A percentile compares a stretch with the other conserved stretches of the same genome.
Conservation (phyloP, 2,888 invertebrate genomes). For the Lymantria monacha region DNA sequence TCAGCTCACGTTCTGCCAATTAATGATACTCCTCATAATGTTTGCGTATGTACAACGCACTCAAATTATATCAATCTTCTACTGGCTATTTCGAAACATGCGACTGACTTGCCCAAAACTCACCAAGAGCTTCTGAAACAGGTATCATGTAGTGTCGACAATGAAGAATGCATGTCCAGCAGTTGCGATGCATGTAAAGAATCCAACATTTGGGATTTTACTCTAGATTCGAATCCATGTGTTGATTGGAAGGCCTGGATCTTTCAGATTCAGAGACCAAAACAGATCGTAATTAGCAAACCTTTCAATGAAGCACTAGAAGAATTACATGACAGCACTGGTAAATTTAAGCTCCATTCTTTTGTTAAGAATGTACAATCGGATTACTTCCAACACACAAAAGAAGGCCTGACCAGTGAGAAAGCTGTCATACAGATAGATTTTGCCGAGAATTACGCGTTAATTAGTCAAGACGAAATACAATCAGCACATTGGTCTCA, state of each 20-base stretch:
- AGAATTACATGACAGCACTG: constrained; percentile 2
- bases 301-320: background rate
- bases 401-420: too few species aligned
- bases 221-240: constrained; percentile 18
- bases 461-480: too few species aligned
- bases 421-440: too few species aligned
- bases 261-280: too few species aligned
- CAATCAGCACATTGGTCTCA: too few species aligned
- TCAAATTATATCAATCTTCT: constrained; percentile 27
- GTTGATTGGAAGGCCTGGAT: constrained; percentile 17
- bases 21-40: constrained; percentile 26
- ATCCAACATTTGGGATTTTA: constrained; percentile 22
- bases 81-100: too few species aligned
- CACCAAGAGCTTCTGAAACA: too few species aligned
- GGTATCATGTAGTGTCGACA: too few species aligned
- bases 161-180: constrained; percentile 9
- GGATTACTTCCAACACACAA: too few species aligned
- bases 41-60: constrained; percentile 26
- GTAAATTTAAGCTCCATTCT: constrained; percentile 1
- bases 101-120: too few species aligned
- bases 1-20: constrained; percentile 22
- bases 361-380: too few species aligned
- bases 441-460: too few species aligned
- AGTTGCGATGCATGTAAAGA: constrained; percentile 8
- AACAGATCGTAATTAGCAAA: constrained; percentile 10